Evolutionary conservation across 1,140 invertebrate genomes (phyloP).

Genomic region (Scaptomyza hsui): DNA sequence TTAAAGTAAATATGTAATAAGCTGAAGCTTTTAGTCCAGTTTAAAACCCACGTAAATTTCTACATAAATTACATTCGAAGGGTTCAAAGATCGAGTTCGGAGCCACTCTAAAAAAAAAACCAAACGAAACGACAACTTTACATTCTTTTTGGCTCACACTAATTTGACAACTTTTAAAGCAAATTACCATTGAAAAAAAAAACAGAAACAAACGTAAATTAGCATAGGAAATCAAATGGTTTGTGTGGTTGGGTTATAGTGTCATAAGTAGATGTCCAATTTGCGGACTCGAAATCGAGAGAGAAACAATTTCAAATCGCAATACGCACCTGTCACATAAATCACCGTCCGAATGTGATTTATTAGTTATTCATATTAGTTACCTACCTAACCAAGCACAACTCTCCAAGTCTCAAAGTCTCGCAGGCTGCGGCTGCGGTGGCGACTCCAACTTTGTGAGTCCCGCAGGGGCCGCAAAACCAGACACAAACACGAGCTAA

Average conservation of each 20-base stretch:
- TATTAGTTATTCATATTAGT: constrained; percentile 82
- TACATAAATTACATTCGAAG: not conserved
- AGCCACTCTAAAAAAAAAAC: constrained; percentile 1
- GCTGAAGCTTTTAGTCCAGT: too few species aligned
- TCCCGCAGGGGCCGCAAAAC: constrained; percentile 53
- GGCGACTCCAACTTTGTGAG: constrained; percentile 28
- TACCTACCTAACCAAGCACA: constrained; percentile 43
- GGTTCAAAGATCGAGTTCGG: constrained; percentile 15
- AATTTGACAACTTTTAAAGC: constrained; percentile 58
- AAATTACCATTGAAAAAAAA: constrained; percentile 49
- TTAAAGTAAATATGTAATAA: too few species aligned
- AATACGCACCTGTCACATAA: constrained; percentile 82
- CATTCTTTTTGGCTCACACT: constrained; percentile 27
- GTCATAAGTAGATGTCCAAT: constrained; percentile 60
- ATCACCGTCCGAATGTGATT: constrained; percentile 77
- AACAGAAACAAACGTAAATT: constrained; percentile 32
- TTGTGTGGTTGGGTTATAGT: constrained; percentile 6
- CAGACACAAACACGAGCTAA: constrained; percentile 64
- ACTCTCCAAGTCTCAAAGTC: constrained; percentile 51
- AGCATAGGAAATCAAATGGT: constrained; percentile 48
- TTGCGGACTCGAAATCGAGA: constrained; percentile 45
- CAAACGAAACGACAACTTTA: constrained; percentile 9
- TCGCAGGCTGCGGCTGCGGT: too few species aligned
- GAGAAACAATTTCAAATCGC: constrained; percentile 78
- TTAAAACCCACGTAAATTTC: too few species aligned